Evolutionary conservation across 2,888 invertebrate species (phyloP), one percentile per base, ranked within the genome.

Genomic region (Tillus elongatus): DNA sequence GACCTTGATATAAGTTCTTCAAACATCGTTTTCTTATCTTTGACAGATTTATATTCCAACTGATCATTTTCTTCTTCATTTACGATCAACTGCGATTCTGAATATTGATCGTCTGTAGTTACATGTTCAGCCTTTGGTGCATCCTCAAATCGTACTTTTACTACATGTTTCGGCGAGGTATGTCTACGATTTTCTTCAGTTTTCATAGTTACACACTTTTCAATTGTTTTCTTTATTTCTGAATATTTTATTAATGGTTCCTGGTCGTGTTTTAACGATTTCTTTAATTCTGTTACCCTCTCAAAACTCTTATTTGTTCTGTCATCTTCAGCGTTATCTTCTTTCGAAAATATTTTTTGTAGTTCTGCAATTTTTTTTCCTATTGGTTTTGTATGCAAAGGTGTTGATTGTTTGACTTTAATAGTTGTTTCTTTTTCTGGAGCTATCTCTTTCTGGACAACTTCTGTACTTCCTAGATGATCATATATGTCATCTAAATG

Each of bases 281-380:
- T n/a, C n/a, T n/a, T n/a, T 6, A 19, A 8, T 19, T 10, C 13
- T 13, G 13, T 4, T 11, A 9, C n/a, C 12, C 10, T 30, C 8
- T 14, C 30, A 35, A n/a, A 13, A 33, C 11, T 19, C 12, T 33
- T 13, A 11, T 13, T 15, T 10, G 15, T n/a, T 19, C 6, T 10
- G 15, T 19, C 30, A 8, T 33, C 13, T 26, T 39, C 30, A 29
- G 11, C 33, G 33, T 54, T 52, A 15, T 37, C 35, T 32, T 51
- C 54, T 15, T 58, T 57, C 2, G 66, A 63, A 49, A 70, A 70
- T 39, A 67, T 61, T 49, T 64, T 66, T 42, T 69, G 69, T 12
- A 70, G 47, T 50, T 70, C 64, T 14, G 69, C 68, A 36, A 70
- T 67, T 56, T 70, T 69, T 11, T 60, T 63, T 2, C 66, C 68